These are phyloP conservation scores for Scaptomyza pallida DNA, from an alignment of 1,140 invertebrate species.

Conservation along the genomic window DNA sequence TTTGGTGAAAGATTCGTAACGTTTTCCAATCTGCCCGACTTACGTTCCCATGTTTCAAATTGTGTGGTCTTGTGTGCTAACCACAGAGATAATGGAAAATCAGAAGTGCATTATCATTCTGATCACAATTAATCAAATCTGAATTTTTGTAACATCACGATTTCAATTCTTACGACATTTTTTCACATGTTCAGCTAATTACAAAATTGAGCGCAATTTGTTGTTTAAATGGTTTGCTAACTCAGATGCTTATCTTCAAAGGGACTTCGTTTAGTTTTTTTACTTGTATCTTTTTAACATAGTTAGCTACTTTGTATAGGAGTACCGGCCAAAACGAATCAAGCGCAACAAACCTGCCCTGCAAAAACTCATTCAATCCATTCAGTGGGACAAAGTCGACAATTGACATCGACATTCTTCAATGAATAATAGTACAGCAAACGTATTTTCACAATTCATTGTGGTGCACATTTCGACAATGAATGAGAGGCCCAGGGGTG, in stretches of 20 bases:
- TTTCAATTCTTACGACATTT: slow-evolving; percentile 63
- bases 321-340: slow-evolving; percentile 57
- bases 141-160: slow-evolving; percentile 22
- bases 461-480: slow-evolving; percentile 26
- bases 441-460: slow-evolving; percentile 44
- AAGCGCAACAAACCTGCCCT: slow-evolving; percentile 54
- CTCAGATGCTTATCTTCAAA: slow-evolving; percentile 46
- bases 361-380: slow-evolving; percentile 53
- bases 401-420: slow-evolving; percentile 54
- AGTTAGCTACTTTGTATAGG: neutral
- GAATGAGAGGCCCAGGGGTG: slow-evolving; percentile 53
- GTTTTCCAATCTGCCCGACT: no score
- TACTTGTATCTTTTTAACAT: no score
- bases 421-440: slow-evolving; percentile 57
- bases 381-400: slow-evolving; percentile 21
- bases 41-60: neutral
- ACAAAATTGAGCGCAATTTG: slow-evolving; percentile 55
- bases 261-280: slow-evolving; percentile 8
- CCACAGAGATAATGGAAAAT: slow-evolving; percentile 25
- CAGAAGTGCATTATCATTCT: slow-evolving; percentile 50
- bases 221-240: slow-evolving; percentile 30
- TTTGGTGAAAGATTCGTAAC: no score
- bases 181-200: slow-evolving; percentile 56
- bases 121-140: slow-evolving; percentile 58
- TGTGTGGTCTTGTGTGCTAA: slow-evolving; percentile 61